These are phyloP conservation scores for Leptonema lineaticorne DNA, from an alignment of 1,140 invertebrate species.

Conservation along the genomic window DNA sequence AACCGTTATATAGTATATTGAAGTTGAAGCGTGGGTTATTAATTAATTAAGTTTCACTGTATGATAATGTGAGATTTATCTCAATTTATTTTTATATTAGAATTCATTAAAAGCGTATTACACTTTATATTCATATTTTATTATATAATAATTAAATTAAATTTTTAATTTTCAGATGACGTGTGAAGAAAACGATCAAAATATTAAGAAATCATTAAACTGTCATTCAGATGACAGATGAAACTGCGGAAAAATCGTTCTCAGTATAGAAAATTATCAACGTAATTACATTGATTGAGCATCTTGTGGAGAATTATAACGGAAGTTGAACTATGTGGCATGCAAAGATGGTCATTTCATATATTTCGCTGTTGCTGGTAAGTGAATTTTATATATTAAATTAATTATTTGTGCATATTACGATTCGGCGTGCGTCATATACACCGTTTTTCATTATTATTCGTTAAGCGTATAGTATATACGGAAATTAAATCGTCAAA, in stretches of 20 bases:
- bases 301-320: neutral
- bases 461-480: no score
- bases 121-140: neutral
- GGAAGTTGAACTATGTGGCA: constrained; percentile 9
- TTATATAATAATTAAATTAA: no score
- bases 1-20: no score
- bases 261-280: neutral
- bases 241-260: neutral
- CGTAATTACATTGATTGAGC: no score
- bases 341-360: neutral
- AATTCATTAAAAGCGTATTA: no score
- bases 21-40: no score
- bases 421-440: no score
- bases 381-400: constrained; percentile 2
- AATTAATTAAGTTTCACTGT: no score
- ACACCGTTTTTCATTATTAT: no score
- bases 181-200: neutral
- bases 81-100: no score
- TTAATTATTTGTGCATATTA: neutral
- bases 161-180: constrained; percentile 5
- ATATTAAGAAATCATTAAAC: neutral
- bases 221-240: neutral
- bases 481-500: no score
- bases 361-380: constrained; percentile 5
- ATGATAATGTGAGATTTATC: no score